Percentiles rank a stretch among this genome's conserved stretches.
Evolutionary conservation across 2,797 vertebrate species (phyloP).

Genomic region (Hoplostethus mediterraneus): DNA sequence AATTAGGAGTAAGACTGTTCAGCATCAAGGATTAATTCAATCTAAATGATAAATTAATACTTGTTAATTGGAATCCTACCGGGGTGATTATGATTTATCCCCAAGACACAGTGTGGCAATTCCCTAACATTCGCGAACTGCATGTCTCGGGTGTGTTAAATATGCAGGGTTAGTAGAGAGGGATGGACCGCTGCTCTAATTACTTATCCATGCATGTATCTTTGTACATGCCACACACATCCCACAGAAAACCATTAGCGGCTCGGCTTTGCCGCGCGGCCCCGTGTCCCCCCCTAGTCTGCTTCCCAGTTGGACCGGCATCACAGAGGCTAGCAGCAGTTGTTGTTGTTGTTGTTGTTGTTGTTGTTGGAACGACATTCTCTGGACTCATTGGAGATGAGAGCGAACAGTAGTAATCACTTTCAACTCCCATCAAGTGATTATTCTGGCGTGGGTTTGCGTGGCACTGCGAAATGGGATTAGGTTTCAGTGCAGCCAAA

Average conservation of each 20-base stretch:
- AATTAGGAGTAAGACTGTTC: slow-evolving; percentile 26
- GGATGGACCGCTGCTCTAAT: slow-evolving; percentile 79
- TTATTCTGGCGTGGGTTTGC: slow-evolving; percentile 73
- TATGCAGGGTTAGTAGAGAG: slow-evolving; percentile 63
- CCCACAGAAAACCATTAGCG: slow-evolving; percentile 44
- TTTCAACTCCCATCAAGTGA: slow-evolving; percentile 83
- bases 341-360: slow-evolving; percentile 44
- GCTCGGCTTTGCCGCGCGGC: slow-evolving; percentile 31
- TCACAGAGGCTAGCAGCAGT: slow-evolving; percentile 66
- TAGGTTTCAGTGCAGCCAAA: slow-evolving; percentile 72
- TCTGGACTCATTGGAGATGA: slow-evolving; percentile 79
- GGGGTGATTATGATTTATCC: slow-evolving; percentile 50
- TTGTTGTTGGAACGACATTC: slow-evolving; percentile 65
- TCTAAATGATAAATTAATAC: slow-evolving; percentile 48
- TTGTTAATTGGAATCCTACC: slow-evolving; percentile 55
- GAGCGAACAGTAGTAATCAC: slow-evolving; percentile 81
- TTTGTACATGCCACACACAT: slow-evolving; percentile 59
- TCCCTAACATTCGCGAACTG: slow-evolving; percentile 28
- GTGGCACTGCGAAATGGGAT: slow-evolving; percentile 79
- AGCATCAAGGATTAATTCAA: slow-evolving; percentile 34
- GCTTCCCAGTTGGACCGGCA: slow-evolving; percentile 59
- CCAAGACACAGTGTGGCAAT: slow-evolving; percentile 31
- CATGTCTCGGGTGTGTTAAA: slow-evolving; percentile 53
- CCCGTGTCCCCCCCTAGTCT: slow-evolving; percentile 34
- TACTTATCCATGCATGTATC: slow-evolving; percentile 79